A percentile compares a stretch with the other conserved stretches of the same genome.
phyloP scores from a whole-genome alignment of 2,113 vertebrate species.

The Platysteira castanea region DNA sequence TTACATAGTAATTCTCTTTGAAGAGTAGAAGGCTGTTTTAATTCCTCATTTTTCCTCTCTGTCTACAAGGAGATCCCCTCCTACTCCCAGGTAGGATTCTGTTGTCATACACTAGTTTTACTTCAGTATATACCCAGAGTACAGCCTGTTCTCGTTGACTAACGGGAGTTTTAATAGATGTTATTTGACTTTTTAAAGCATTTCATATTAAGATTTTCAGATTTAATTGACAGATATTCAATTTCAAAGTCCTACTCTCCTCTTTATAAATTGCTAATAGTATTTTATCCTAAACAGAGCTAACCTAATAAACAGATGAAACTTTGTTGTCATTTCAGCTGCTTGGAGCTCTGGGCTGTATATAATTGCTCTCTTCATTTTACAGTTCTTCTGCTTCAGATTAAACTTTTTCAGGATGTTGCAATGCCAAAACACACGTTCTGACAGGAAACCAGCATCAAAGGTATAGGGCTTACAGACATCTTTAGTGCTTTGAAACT shows the following conservation, averaged over 20 bases:
- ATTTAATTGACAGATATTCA: conserved; percentile 47
- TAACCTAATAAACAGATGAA: conserved; percentile 34
- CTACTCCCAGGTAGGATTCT: background rate
- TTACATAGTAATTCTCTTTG: conserved; percentile 2
- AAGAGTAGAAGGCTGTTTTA: background rate
- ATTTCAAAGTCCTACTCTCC: conserved; percentile 29
- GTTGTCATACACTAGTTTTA: background rate
- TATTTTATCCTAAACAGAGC: conserved; percentile 37
- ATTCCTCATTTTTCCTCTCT: background rate
- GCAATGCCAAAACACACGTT: conserved; percentile 30
- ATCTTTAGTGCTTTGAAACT: conserved; percentile 47
- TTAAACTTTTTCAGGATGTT: conserved; percentile 56
- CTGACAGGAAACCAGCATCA: conserved; percentile 52
- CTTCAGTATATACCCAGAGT: background rate
- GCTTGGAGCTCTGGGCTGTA: background rate
- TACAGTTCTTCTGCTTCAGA: conserved; percentile 41
- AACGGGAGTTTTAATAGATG: conserved; percentile 39
- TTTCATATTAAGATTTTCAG: conserved; percentile 51
- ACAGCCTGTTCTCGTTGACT: conserved; percentile 35
- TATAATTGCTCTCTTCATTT: conserved; percentile 40
- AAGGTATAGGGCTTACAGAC: conserved; percentile 36
- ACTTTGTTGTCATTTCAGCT: conserved; percentile 52
- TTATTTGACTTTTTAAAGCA: conserved; percentile 37
- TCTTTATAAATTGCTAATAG: conserved; percentile 47
- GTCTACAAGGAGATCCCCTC: background rate